Conservation (phyloP, 1,140 invertebrate genomes). For the Ladona fulva region DNA sequence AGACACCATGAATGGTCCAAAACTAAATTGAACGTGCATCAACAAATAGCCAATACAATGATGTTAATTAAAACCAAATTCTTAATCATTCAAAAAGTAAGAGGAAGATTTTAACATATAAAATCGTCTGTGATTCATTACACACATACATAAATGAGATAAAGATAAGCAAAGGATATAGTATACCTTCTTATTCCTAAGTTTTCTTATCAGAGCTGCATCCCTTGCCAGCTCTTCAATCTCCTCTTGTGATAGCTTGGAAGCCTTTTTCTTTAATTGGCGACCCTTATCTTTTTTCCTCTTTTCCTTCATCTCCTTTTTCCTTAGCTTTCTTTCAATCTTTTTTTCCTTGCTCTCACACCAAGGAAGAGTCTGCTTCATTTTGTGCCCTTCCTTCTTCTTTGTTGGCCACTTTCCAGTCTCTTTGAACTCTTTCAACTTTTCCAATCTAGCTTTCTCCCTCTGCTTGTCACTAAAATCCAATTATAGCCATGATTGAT, state of each 20-base stretch:
- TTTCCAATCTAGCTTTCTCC: constrained; percentile 62
- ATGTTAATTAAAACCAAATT: too few species aligned
- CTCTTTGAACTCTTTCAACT: constrained; percentile 58
- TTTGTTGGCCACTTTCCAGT: constrained; percentile 69
- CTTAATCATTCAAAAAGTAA: too few species aligned
- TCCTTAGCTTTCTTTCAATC: constrained; percentile 51
- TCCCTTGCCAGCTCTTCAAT: constrained; percentile 76
- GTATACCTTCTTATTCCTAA: constrained; percentile 70
- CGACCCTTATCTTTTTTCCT: constrained; percentile 36
- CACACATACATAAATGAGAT: too few species aligned
- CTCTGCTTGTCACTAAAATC: constrained; percentile 54
- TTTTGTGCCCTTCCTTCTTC: constrained; percentile 36
- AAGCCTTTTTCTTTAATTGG: constrained; percentile 37
- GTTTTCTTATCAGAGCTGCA: constrained; percentile 73
- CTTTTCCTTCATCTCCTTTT: constrained; percentile 33
- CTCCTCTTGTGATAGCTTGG: constrained; percentile 54
- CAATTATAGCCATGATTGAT: too few species aligned
- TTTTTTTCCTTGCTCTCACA: constrained; percentile 68
- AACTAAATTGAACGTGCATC: too few species aligned
- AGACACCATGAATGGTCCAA: too few species aligned
- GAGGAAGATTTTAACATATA: too few species aligned
- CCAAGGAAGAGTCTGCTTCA: constrained; percentile 63
- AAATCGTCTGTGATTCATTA: too few species aligned
- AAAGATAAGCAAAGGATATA: too few species aligned
- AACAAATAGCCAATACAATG: too few species aligned